A percentile compares a stretch with the other conserved stretches of the same genome.
Evolutionary conservation across 64 coral and sea anemone genomes (phyloP).

Genomic region (Hydrozoanthus tunicans): DNA sequence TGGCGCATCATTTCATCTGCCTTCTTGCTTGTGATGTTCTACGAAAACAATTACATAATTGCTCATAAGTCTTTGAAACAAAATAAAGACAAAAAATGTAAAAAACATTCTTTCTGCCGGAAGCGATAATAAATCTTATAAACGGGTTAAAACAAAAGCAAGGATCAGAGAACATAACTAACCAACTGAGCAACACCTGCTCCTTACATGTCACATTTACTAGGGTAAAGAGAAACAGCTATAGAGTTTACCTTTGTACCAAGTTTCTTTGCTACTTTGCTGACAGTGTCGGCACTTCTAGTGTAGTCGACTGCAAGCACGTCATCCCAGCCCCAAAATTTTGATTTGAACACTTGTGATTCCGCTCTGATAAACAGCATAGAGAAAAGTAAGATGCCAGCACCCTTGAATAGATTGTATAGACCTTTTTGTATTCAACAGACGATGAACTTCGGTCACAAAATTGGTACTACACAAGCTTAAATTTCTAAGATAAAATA

Average conservation of each 20-base stretch:
- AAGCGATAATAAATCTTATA: no score
- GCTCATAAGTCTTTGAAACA: background rate
- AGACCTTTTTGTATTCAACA: background rate
- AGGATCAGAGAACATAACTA: no score
- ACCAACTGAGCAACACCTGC: no score
- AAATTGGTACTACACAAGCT: no score
- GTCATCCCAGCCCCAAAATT: conserved; percentile 97
- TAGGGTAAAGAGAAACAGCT: background rate
- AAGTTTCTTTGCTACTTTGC: conserved; percentile 80
- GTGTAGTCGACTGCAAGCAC: conserved; percentile 96
- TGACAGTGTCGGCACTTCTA: conserved; percentile 87
- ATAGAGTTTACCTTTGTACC: conserved; percentile 60
- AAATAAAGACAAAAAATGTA: background rate
- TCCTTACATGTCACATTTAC: no score
- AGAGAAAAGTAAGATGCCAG: background rate
- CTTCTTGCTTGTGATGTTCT: conserved; percentile 94
- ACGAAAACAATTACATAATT: background rate
- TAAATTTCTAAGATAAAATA: no score
- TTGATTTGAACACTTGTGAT: conserved; percentile 93
- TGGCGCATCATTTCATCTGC: conserved; percentile 84
- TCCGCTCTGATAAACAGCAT: conserved; percentile 69
- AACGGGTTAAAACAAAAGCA: no score
- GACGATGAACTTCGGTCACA: background rate
- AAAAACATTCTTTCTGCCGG: no score
- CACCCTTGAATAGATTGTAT: background rate